Evolutionary conservation across 2,113 vertebrate genomes (phyloP), one percentile per base, ranked within the genome.

Genomic region (Ciconia maguari): DNA sequence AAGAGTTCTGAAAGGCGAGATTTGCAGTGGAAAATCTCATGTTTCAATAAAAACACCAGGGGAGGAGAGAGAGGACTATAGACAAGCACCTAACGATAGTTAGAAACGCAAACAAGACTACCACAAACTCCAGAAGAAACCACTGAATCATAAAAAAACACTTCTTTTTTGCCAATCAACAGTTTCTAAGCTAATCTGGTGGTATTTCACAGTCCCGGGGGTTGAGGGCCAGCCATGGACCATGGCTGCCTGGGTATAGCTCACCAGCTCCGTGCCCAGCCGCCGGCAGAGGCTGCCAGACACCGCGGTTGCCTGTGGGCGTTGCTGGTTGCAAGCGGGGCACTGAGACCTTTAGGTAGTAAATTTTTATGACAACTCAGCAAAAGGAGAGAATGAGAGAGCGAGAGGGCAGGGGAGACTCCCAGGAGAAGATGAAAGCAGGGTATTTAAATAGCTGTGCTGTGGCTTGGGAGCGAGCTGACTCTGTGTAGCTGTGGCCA

Each of bases 291-390:
- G 22, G 51, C 1, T 74, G 74, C 44, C 93, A 86, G 85, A 72
- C 0, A 1, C 49, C 1, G 3, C 0, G 0, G 41, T 87, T 7
- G 11, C 75, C 57, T 0, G 11, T 44, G 83, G 93, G 74, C 0
- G 0, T 6, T 14, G 46, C 58, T 55, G 92, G 36, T 15, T 65
- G 48, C 58, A 55, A 21, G 48, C 0, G 0, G 44, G 65, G 15
- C 61, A 69, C 9, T 0, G 2, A 75, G 61, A 87, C 70, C 62
- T 94, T 83, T 25, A 81, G 38, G 49, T 13, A n/a, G 84, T 24
- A 61, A 44, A 76, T 79, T 95, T 85, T 95, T 58, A 65, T 27
- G 58, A 86, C 46, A 85, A 72, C 34, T 89, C 84, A 90, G 78
- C 81, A 95, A 66, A 75, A 75, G 22, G 22, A 89, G 65, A 94